Evolutionary conservation across 2,888 invertebrate species (phyloP).

Genomic region (Sussaba pulchella): DNA sequence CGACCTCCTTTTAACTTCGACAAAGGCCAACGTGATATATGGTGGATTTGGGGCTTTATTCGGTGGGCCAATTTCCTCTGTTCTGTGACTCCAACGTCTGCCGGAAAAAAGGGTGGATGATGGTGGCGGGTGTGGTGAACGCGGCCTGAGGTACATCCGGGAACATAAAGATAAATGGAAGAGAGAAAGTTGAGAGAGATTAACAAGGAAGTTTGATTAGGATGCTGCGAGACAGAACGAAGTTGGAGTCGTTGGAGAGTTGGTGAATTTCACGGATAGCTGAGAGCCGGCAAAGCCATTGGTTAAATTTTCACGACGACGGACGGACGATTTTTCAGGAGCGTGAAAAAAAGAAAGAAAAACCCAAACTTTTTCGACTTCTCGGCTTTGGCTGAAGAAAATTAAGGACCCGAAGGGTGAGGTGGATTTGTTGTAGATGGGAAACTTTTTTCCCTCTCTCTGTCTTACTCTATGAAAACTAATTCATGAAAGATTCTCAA

Average conservation of each 20-base stretch:
- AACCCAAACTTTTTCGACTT: conserved; percentile 6
- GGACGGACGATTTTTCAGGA: conserved; percentile 37
- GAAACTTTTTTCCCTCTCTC: too few relatives aligned
- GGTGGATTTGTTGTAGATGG: too few relatives aligned
- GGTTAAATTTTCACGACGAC: conserved; percentile 13
- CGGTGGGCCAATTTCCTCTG: conserved; percentile 12
- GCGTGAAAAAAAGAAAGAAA: conserved; percentile 18
- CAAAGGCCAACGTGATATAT: neutral
- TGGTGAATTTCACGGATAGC: conserved; percentile 47
- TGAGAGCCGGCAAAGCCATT: conserved; percentile 7
- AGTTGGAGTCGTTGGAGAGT: conserved; percentile 10
- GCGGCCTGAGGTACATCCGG: neutral
- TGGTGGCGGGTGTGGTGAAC: neutral
- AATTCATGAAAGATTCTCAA: too few relatives aligned
- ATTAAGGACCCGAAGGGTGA: neutral
- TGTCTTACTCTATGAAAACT: too few relatives aligned
- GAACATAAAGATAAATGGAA: conserved; percentile 36
- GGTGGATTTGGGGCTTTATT: neutral
- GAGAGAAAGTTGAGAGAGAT: conserved; percentile 49
- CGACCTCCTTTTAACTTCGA: neutral
- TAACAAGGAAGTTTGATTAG: conserved; percentile 66
- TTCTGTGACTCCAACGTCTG: neutral
- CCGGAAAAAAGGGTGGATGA: conserved; percentile 17
- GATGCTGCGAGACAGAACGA: conserved; percentile 22
- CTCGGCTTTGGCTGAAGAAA: neutral